Evolutionary conservation across 1,140 invertebrate genomes (phyloP), one percentile per base, ranked within the genome.

Genomic region (Cherax quadricarinatus): DNA sequence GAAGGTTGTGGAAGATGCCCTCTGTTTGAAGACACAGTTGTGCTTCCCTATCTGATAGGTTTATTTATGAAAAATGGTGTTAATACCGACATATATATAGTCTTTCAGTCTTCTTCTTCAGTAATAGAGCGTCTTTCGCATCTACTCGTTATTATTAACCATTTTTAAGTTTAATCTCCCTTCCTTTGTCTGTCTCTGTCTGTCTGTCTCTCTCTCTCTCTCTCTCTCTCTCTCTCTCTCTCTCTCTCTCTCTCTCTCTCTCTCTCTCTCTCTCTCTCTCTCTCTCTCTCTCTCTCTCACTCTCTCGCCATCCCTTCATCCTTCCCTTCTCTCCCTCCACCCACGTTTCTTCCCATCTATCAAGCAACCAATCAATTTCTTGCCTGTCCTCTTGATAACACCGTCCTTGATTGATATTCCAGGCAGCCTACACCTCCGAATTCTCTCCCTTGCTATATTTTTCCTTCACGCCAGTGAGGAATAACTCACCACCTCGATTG

Each of bases 221-320:
- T 78, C 73, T 21, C 73, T 12, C 73, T 21, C 79, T 48, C 79
- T 48, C 79, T 79, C 48, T 81, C 79, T 81, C 79, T 81, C 79
- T 81, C 79, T 81, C 79, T 81, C 79, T 81, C 79, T 81, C 79
- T 81, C 79, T 81, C 79, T 49, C 41, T 49, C 41, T 49, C 79
- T 81, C 79, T 81, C 79, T 81, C 79, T 48, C 75, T 78, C 75
- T 80, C 78, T 80, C 78, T 80, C 78, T 80, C 78, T 80, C 78
- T 80, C 78, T 80, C 78, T 80, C 78, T 80, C 78, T 80, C 78
- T 80, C 78, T 80, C 53, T 57, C 53, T 57, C 53, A 2, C 3
- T 57, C 53, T 57, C 53, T 57, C 3, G 7, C 53, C 14, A 0
- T 57, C 53, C 14, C 53, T 57, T 57, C 14, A 7, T 57, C 53